Evolutionary conservation across 92 coral and sea anemone genomes (phyloP).

Genomic region (Epizoanthus illoricatus): DNA sequence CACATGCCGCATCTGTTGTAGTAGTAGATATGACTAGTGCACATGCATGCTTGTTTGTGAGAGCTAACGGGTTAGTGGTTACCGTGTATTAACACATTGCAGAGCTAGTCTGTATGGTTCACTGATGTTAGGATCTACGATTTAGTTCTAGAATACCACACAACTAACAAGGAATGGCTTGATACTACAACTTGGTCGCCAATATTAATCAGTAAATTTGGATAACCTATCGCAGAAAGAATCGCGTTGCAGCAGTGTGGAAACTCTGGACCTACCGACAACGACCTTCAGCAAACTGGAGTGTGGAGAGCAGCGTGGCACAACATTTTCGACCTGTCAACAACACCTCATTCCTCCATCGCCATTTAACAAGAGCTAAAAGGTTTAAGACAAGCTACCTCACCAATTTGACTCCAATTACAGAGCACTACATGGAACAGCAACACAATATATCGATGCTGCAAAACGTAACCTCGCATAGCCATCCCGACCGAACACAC

Average conservation of each 20-base stretch:
- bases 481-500: constrained; percentile 9
- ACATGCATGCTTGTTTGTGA: background rate
- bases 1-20: no score
- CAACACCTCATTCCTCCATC: constrained; percentile 14
- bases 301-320: background rate
- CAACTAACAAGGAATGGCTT: background rate
- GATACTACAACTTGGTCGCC: background rate
- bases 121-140: background rate
- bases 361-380: constrained; percentile 9
- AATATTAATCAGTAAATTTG: constrained; percentile 6
- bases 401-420: constrained; percentile 14
- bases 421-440: constrained; percentile 1
- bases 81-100: background rate
- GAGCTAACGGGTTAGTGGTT: background rate
- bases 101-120: background rate
- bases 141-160: background rate
- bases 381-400: constrained; percentile 3
- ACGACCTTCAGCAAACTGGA: constrained; percentile 21
- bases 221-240: background rate
- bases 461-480: background rate
- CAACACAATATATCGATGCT: background rate
- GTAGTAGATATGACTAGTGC: background rate
- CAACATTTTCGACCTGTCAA: background rate
- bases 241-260: background rate
- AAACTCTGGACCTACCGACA: background rate